Evolutionary conservation across 2,113 vertebrate genomes (phyloP), one percentile per base, ranked within the genome.

Genomic region (Polypterus bichir): DNA sequence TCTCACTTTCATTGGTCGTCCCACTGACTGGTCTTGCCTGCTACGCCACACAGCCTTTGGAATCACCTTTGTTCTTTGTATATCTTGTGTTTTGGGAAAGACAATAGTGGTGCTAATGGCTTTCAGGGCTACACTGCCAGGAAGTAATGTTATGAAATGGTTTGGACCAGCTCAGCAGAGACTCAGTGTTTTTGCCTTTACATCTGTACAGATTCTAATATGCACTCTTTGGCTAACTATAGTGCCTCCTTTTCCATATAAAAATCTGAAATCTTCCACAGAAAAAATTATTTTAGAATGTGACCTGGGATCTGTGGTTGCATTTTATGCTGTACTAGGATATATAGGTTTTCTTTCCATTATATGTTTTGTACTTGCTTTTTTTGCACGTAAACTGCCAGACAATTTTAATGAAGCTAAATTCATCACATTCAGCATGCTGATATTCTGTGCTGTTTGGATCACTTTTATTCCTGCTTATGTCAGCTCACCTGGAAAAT

Each of bases 241-340:
- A 11, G 74, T 54, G 2, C 81, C 85, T 45, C 85, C 85, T 7
- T 80, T 77, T 55, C 83, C 82, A 5, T 66, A 76, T 7, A 81
- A 65, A 67, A 73, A 76, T 52, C 72, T 73, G 5, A 74, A 58
- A 70, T 69, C 66, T 45, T 73, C 60, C 54, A 79, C 70, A n/a
- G 78, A 52, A 47, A 85, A 78, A 51, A 84, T 86, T 0, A 69
- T 83, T 63, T 70, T 86, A 48, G 80, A 84, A 66, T 86, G 85
- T 10, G 81, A 80, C 56, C 66, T 71, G 5, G 76, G 74, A 1
- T 78, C 76, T 2, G 68, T 71, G 51, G 52, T 56, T 9, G 72
- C 68, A 6, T 78, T 73, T 66, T 78, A 65, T 49, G 59, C 57
- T 3, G 68, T 74, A 11, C 59, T 76, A 44, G 74, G 70, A 6